Conservation (phyloP, 1,140 invertebrate species). For the Drosophila jambulina region DNA sequence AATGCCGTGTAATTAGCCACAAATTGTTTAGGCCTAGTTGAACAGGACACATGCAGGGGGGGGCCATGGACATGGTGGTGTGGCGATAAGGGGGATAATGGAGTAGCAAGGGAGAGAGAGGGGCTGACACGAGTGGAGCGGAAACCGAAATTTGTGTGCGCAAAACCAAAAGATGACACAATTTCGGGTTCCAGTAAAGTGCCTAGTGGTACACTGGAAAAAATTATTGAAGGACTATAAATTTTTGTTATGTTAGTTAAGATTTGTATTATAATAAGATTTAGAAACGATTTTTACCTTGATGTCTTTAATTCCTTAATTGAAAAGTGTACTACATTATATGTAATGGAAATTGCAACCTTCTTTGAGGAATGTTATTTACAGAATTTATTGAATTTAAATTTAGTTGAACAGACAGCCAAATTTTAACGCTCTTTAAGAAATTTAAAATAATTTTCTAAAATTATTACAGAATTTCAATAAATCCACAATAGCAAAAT, state of each 20-base stretch:
- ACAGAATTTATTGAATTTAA: no score
- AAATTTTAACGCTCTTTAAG: no score
- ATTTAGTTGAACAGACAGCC: no score
- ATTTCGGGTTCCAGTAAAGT: slow-evolving; percentile 65
- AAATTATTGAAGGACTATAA: background rate
- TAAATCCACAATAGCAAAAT: background rate
- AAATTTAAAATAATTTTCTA: no score
- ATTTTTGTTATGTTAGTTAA: background rate
- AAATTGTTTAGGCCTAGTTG: slow-evolving; percentile 83
- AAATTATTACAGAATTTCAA: background rate
- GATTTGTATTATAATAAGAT: no score
- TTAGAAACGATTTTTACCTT: no score
- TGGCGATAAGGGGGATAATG: background rate
- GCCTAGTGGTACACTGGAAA: slow-evolving; percentile 12
- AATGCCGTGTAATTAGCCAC: slow-evolving; percentile 81
- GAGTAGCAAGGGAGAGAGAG: background rate
- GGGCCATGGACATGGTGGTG: background rate
- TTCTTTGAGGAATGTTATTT: no score
- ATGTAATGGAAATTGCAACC: no score
- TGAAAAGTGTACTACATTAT: no score
- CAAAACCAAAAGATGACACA: slow-evolving; percentile 81
- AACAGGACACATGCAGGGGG: slow-evolving; percentile 41
- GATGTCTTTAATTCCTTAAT: no score
- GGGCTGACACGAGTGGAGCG: slow-evolving; percentile 30
- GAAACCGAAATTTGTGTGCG: slow-evolving; percentile 73